phyloP scores from a whole-genome alignment of 2,113 vertebrate genomes.

The Piliocolobus tephrosceles region DNA sequence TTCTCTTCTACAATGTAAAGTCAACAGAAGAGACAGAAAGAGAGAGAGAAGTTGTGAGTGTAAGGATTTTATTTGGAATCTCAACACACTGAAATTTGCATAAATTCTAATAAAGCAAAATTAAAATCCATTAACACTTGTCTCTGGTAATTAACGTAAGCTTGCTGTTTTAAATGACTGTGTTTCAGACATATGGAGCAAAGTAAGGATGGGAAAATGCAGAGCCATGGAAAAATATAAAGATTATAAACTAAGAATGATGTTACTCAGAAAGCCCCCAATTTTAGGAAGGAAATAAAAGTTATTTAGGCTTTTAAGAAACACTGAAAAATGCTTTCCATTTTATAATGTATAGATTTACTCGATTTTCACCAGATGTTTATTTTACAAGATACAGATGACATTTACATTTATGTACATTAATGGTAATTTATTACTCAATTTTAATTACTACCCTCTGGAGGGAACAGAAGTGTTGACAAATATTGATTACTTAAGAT shows the following conservation, averaged over 20 bases:
- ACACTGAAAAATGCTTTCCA: constrained; percentile 75
- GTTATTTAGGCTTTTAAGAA: constrained; percentile 72
- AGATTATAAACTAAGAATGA: constrained; percentile 66
- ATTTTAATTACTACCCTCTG: constrained; percentile 81
- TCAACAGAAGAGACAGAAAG: constrained; percentile 46
- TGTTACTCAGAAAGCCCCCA: constrained; percentile 54
- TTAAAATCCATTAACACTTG: constrained; percentile 91
- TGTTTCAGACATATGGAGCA: constrained; percentile 80
- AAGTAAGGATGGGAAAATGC: constrained; percentile 30
- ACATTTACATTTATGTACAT: constrained; percentile 80
- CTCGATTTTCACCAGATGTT: constrained; percentile 79
- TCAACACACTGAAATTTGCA: constrained; percentile 84
- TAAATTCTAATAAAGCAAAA: constrained; percentile 87
- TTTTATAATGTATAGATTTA: constrained; percentile 74
- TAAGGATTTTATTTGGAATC: constrained; percentile 82
- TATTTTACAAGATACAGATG: constrained; percentile 80
- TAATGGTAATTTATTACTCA: constrained; percentile 81
- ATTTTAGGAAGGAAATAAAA: constrained; percentile 77
- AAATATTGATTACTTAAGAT: constrained; percentile 86
- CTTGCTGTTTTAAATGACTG: constrained; percentile 83
- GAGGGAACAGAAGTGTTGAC: constrained; percentile 82
- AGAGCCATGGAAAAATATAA: constrained; percentile 53
- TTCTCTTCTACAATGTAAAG: constrained; percentile 69
- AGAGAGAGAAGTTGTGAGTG: constrained; percentile 64
- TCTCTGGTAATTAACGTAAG: constrained; percentile 87